Percentiles rank a stretch among this genome's conserved stretches.
Conservation (phyloP, 2,113 vertebrate genomes). For the Takifugu flavidus region DNA sequence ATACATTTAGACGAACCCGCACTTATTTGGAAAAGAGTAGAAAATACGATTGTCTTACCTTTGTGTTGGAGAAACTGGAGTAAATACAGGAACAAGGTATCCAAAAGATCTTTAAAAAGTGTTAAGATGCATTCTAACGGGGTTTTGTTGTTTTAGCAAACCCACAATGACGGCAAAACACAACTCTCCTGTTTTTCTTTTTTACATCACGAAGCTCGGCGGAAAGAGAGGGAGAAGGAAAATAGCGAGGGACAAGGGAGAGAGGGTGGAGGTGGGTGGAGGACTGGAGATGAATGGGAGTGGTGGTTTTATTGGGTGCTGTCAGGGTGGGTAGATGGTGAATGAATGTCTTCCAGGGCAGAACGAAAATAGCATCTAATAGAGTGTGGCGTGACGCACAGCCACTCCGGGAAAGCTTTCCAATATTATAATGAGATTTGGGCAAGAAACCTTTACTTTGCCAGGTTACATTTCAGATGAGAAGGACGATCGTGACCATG, state of each 20-base stretch:
- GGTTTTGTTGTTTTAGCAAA: conserved; percentile 16
- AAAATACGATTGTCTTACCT: conserved; percentile 36
- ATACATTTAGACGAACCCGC: conserved; percentile 13
- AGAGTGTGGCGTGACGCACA: conserved; percentile 69
- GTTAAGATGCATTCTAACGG: not conserved
- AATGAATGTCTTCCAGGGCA: conserved; percentile 69
- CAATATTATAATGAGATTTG: conserved; percentile 54
- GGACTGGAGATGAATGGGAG: conserved; percentile 67
- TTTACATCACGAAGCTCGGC: conserved; percentile 76
- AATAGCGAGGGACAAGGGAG: conserved; percentile 14
- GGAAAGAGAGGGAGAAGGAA: conserved; percentile 47
- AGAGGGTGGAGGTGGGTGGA: conserved; percentile 28
- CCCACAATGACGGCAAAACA: conserved; percentile 31
- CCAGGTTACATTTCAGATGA: conserved; percentile 48
- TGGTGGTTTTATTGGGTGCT: conserved; percentile 72
- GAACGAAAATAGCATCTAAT: conserved; percentile 73
- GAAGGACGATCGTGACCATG: conserved; percentile 40
- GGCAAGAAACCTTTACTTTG: conserved; percentile 42
- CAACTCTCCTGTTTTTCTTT: conserved; percentile 51
- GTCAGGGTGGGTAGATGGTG: conserved; percentile 67
- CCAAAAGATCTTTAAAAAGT: conserved; percentile 5
- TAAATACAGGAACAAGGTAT: conserved; percentile 3
- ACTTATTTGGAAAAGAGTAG: conserved; percentile 1
- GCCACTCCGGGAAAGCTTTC: conserved; percentile 48
- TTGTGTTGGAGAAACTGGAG: conserved; percentile 15